Base-by-base conservation (phyloP, 2,113 vertebrate species). In the Cygnus buccinator region DNA sequence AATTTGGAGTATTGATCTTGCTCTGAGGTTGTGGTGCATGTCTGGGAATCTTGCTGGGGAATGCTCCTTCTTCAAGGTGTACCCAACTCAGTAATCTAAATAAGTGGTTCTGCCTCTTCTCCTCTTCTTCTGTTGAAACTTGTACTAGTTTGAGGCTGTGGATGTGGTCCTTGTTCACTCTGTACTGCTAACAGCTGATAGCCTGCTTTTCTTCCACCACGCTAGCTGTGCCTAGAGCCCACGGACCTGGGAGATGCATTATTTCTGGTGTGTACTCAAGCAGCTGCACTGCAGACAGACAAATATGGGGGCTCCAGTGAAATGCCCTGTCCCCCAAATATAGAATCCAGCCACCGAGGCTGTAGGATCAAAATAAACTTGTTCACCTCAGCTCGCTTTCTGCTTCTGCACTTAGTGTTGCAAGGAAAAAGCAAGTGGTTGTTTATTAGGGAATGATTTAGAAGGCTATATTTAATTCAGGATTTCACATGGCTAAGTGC, bases 331-430 rank as follows among this genome's bases (percentile, higher is more conserved):
- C 12, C 55, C 59, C 71, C 70, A 89, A 55, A 75, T 82, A 75
- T 11, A 89, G 95, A 87, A 61, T 75, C 29, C 26, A 87, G 26
- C 37, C 57, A 35, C 1, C 10, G 28, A 58, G 18, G 10, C 59
- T 89, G 35, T 43, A 37, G 88, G 75, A 89, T 92, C 96, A 88
- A 89, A 90, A 75, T 63, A 75, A 92, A 39, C 68, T 58, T 66
- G n/a, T 91, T 93, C 61, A 52, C 85, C 35, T 77, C 3, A 0
- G 9, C 31, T 94, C n/a, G 4, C 26, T 91, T 90, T 50, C 79
- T 90, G 58, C 58, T 90, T 48, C 79, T 90, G 58, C 59, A 25
- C 3, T 0, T 83, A 25, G 31, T 62, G 16, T 48, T 77, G 44
- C 29, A 88, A 84, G 68, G 62, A 41, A 68, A 54, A 93, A 65